Base-by-base conservation (phyloP, 92 coral and sea anemone species). In the Muricea muricata region DNA sequence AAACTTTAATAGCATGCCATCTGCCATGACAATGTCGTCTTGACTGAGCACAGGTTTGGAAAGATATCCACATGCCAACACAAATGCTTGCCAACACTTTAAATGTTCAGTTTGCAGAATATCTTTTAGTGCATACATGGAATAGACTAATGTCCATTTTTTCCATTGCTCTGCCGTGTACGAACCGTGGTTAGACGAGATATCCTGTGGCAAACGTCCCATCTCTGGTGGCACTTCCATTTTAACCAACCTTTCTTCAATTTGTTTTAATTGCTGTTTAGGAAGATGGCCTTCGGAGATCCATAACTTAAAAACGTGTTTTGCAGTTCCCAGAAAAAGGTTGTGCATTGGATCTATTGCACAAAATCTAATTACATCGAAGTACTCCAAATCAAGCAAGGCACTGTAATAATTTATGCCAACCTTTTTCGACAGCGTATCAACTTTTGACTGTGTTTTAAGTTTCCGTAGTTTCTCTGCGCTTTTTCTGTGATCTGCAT, bases 201-300 rank as follows among this genome's bases (percentile, higher is more conserved):
- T 92, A 6, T 92, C 84, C 2, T 85, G 85, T 12, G 90, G 96
- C 0, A 90, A 73, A 42, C 90, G 79, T 35, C 96, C 95, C 3
- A 90, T 45, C 23, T 92, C 87, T 18, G 89, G 78, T 0, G 85
- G 89, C 34, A 85, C 85, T 15, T 85, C 57, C 85, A 85, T 78
- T 7, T 41, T 39, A 0, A 31, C 85, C 32, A 76, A 55, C 45
- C 84, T n/a, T n/a, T n/a, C n/a, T n/a, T n/a, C n/a, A n/a, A n/a
- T n/a, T n/a, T n/a, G n/a, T n/a, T n/a, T n/a, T n/a, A n/a, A n/a
- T n/a, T n/a, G n/a, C n/a, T n/a, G n/a, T n/a, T n/a, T n/a, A n/a
- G n/a, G n/a, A n/a, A 85, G 79, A 28, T 78, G 50, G 20, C 89
- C 89, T 31, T 85, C 85, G 2, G 21, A 66, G 18, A 63, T 33